Evolutionary conservation across 1,140 invertebrate genomes (phyloP), one percentile per base, ranked within the genome.

Genomic region (Alviniconcha marisindica): DNA sequence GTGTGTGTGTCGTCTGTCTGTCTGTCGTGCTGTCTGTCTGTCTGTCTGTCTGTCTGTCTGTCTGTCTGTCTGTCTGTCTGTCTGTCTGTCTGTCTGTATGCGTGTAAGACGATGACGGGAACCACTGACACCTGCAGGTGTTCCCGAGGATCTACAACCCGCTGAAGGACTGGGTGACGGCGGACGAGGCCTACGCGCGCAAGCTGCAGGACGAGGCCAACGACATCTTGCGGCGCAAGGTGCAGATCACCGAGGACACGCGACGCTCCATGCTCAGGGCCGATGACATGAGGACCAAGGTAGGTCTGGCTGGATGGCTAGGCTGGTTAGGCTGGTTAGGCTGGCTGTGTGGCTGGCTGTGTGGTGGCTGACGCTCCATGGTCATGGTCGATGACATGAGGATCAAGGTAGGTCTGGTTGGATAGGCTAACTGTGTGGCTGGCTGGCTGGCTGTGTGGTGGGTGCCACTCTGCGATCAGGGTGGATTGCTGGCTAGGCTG

Each of bases 121-220:
- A n/a, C n/a, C n/a, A n/a, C n/a, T n/a, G n/a, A n/a, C n/a, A 73
- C 0, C 56, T 84, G 31, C 83, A 86, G 28, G 51, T 82, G 2
- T 77, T 87, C 14, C 84, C 84, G 3, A 40, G 66, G 36, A 86
- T 88, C 33, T 83, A 36, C 63, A 73, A 79, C 15, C 83, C 84
- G 10, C 78, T 87, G 31, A 88, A 88, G 38, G 81, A 87, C 54
- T 89, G 88, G 88, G 86, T 87, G 12, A 82, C 85, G 28, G 83
- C 86, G 0, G 88, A 89, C 60, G 86, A 87, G 60, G 85, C 82
- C 0, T 89, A 88, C 71, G 84, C 85, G 24, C 84, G 85, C 31
- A 88, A 86, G 81, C 60, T 89, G 10, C 74, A 77, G 38, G 84
- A 88, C 54, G 86, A 86, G 71, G 83, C 84, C n/a, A 85, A 78